A percentile compares a stretch with the other conserved stretches of the same genome.
phyloP scores from a whole-genome alignment of 2,113 vertebrate species.

The Hemiscyllium ocellatum region DNA sequence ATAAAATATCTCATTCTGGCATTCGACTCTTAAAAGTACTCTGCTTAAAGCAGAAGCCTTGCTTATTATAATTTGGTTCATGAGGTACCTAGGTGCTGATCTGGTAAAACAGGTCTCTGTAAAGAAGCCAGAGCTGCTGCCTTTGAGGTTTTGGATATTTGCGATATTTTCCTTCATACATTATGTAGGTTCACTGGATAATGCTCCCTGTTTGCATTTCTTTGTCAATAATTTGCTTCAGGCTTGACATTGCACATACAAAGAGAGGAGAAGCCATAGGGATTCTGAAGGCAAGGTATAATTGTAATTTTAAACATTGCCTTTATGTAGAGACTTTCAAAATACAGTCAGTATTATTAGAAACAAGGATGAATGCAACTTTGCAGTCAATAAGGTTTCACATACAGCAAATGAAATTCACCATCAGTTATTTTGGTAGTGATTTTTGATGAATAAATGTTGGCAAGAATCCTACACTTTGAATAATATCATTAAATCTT shows the following conservation, averaged over 20 bases:
- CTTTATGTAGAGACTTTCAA: neutral
- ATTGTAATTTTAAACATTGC: neutral
- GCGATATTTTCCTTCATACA: neutral
- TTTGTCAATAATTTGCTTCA: neutral
- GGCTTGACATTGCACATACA: neutral
- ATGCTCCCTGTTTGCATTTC: neutral
- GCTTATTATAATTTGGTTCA: neutral
- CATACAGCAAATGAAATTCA: neutral
- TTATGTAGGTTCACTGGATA: neutral
- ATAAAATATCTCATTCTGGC: neutral
- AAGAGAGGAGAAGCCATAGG: neutral
- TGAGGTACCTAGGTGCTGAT: neutral
- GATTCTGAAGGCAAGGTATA: neutral
- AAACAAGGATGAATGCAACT: neutral
- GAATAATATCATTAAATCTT: neutral
- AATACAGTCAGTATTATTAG: neutral
- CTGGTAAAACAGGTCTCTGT: neutral
- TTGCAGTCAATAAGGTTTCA: neutral
- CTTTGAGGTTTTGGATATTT: neutral
- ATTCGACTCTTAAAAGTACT: neutral
- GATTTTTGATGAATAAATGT: neutral
- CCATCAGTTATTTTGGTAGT: neutral
- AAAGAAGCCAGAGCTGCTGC: neutral
- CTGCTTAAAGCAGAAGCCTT: neutral
- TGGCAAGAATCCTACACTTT: neutral